phyloP scores from a whole-genome alignment of 2,888 invertebrate species.

The Furcula furcula region DNA sequence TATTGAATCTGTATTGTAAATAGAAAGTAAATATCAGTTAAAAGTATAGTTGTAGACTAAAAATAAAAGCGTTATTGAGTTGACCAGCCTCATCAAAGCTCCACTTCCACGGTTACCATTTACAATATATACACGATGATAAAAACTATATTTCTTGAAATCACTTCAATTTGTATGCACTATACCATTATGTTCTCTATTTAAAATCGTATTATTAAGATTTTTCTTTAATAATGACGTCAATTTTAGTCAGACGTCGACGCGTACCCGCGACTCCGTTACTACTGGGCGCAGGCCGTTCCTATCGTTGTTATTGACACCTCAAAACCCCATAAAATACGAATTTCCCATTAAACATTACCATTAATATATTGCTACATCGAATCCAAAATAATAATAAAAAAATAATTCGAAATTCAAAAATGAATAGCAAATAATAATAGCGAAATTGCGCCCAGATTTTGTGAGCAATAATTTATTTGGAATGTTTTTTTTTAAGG shows the following conservation, averaged over 20 bases:
- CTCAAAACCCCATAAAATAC: slow-evolving; percentile 40
- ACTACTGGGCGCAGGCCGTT: slow-evolving; percentile 67
- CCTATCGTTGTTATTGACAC: slow-evolving; percentile 48
- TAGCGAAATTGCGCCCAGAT: too few relatives aligned
- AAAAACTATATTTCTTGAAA: slow-evolving; percentile 35
- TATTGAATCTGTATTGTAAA: slow-evolving; percentile 16
- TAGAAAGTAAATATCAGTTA: slow-evolving; percentile 32
- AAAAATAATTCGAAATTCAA: slow-evolving; percentile 7
- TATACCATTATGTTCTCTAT: slow-evolving; percentile 53
- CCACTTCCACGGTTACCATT: slow-evolving; percentile 32
- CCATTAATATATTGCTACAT: neutral
- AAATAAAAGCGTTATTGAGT: slow-evolving; percentile 48
- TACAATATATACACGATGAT: slow-evolving; percentile 29
- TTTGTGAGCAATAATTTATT: too few relatives aligned
- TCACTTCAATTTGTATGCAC: slow-evolving; percentile 43
- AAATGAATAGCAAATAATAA: slow-evolving; percentile 1
- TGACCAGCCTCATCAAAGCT: slow-evolving; percentile 54
- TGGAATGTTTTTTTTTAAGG: neutral
- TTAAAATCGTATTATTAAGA: slow-evolving; percentile 47
- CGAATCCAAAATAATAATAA: slow-evolving; percentile 1
- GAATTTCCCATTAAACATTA: slow-evolving; percentile 12
- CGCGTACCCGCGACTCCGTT: slow-evolving; percentile 55
- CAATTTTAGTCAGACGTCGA: slow-evolving; percentile 55
- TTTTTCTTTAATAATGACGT: slow-evolving; percentile 42
- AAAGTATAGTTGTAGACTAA: slow-evolving; percentile 46